Evolutionary conservation across 2,888 invertebrate species (phyloP).

Genomic region (Sthenelais limicola): DNA sequence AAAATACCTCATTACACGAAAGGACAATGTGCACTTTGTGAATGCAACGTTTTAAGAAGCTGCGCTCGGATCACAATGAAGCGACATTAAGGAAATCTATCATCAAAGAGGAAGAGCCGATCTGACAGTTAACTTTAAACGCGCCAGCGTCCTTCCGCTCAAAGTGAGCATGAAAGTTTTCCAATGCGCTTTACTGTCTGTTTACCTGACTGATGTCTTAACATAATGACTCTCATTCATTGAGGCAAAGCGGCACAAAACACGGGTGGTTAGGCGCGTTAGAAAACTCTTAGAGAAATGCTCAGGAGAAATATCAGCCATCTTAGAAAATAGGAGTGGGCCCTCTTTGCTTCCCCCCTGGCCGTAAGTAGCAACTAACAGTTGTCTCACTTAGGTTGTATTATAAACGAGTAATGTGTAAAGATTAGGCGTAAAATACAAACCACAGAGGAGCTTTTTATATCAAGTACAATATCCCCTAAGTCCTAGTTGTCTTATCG

Average conservation of each 20-base stretch:
- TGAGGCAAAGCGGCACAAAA: slow-evolving; percentile 16
- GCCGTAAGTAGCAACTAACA: too few relatives aligned
- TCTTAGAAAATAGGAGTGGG: too few relatives aligned
- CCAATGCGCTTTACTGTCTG: background rate
- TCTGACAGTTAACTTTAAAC: slow-evolving; percentile 20
- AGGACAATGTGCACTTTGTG: slow-evolving; percentile 26
- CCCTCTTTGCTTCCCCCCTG: too few relatives aligned
- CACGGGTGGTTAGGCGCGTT: background rate
- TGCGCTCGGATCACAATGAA: slow-evolving; percentile 7
- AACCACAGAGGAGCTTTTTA: too few relatives aligned
- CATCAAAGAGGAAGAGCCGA: slow-evolving; percentile 22
- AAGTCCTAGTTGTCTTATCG: too few relatives aligned
- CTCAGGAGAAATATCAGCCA: too few relatives aligned
- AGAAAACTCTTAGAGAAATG: background rate
- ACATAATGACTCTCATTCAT: slow-evolving; percentile 23
- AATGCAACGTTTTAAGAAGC: slow-evolving; percentile 1
- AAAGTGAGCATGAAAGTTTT: slow-evolving; percentile 37
- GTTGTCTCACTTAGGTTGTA: too few relatives aligned
- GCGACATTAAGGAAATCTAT: slow-evolving; percentile 34
- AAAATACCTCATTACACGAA: slow-evolving; percentile 26
- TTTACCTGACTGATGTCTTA: slow-evolving; percentile 4
- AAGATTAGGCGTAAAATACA: too few relatives aligned
- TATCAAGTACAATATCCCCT: too few relatives aligned
- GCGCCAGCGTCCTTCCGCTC: slow-evolving; percentile 18
- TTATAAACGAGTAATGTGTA: too few relatives aligned